These are phyloP conservation scores for Drosophila jambulina DNA, from an alignment of 1,140 invertebrate species.

Conservation along the genomic window DNA sequence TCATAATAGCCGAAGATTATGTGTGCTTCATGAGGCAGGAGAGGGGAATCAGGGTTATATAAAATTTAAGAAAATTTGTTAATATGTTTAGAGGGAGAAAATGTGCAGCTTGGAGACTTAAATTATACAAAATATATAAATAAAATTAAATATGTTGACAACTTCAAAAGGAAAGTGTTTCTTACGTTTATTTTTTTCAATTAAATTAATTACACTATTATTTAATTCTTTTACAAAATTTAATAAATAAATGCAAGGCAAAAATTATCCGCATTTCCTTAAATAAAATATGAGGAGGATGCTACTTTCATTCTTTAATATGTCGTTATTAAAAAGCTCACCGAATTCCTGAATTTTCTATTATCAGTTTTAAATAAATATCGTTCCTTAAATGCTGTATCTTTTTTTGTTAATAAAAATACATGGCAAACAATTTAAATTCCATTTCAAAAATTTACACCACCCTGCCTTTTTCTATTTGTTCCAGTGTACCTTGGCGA, in stretches of 20 bases:
- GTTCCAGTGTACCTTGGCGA: slow-evolving; percentile 12
- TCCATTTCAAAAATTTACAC: no score
- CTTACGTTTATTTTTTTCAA: no score
- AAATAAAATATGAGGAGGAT: no score
- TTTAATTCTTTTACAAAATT: no score
- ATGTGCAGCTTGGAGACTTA: neutral
- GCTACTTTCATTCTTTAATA: no score
- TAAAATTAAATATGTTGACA: neutral
- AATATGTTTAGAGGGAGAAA: slow-evolving; percentile 4
- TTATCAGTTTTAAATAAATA: neutral
- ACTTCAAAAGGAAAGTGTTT: neutral
- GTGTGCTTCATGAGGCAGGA: slow-evolving; percentile 2
- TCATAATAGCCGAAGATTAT: slow-evolving; percentile 55
- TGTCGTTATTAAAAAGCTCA: no score
- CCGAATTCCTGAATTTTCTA: neutral
- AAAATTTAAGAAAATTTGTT: slow-evolving; percentile 49
- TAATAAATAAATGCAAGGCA: no score
- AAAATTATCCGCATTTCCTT: no score
- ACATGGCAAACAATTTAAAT: neutral
- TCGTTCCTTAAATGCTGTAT: neutral
- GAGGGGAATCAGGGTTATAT: neutral
- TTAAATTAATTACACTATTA: no score
- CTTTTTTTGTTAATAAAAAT: neutral
- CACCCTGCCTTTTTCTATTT: neutral
- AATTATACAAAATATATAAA: neutral